Conservation (phyloP, 2,888 invertebrate species). For the Sympetrum striolatum region DNA sequence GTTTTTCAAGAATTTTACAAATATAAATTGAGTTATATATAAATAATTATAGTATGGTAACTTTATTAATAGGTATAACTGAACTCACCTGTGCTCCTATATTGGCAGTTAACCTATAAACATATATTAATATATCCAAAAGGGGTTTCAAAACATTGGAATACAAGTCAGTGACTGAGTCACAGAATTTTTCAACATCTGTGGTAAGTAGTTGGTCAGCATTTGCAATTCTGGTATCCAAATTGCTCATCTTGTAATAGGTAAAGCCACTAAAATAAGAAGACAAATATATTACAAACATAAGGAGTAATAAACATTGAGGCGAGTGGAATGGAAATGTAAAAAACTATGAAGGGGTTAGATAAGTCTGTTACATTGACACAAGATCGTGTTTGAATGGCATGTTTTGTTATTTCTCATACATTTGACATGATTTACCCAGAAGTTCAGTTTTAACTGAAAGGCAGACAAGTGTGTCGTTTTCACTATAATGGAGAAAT, state of each 20-base stretch:
- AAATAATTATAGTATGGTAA: neutral
- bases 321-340: no score
- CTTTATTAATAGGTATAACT: neutral
- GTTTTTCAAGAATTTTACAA: neutral
- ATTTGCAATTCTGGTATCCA: constrained; percentile 94
- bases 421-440: no score
- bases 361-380: no score
- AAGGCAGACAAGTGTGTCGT: no score
- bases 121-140: constrained; percentile 92
- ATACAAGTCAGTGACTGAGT: constrained; percentile 93
- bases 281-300: neutral
- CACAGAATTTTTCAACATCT: constrained; percentile 97
- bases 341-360: no score
- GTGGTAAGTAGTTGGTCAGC: constrained; percentile 95
- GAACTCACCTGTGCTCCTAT: constrained; percentile 76
- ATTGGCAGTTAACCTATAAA: constrained; percentile 85
- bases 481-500: no score
- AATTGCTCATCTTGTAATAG: constrained; percentile 94
- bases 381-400: no score
- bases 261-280: constrained; percentile 78
- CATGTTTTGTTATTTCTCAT: no score
- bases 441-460: no score
- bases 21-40: neutral
- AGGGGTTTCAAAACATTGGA: constrained; percentile 96
- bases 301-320: neutral